Evolutionary conservation across 1,140 invertebrate species (phyloP), one percentile per base, ranked within the genome.

Genomic region (Brachionus rotundiformis): DNA sequence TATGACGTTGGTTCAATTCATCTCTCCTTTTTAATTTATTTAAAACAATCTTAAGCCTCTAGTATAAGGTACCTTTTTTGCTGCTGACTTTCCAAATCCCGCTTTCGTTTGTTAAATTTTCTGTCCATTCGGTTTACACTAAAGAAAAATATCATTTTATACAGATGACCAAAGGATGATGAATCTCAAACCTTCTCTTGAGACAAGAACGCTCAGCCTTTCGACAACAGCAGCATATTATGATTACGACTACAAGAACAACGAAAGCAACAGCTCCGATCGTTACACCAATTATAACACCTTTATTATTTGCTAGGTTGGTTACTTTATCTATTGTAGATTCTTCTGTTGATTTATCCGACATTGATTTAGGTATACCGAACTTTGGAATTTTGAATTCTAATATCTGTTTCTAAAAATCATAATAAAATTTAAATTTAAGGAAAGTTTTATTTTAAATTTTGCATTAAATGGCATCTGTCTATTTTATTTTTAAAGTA

Each of bases 171-270:
- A n/a, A n/a, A n/a, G n/a, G n/a, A n/a, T n/a, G n/a, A n/a, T n/a
- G n/a, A n/a, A n/a, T n/a, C n/a, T n/a, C n/a, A n/a, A n/a, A 73
- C 68, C 68, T 73, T 73, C 68, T 73, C 41, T 73, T 73, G 0
- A 73, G 39, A 29, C 68, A 73, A 10, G 76, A 79, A 36, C 76
- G 29, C 41, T 79, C 76, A 8, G 76, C 76, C 59, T 79, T 79
- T 23, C 76, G 19, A 27, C 76, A 79, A 39, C 76, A 79, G 31
- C 47, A 59, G 41, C 47, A 79, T 39, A 79, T 63, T 59, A 79
- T 6, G 36, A 79, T 41, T 11, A 79, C 25, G 23, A 79, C 11
- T 13, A 79, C 54, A 31, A 79, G n/a, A 23, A 79, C 16, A 1
- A 61, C 31, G 4, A 79, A 41, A 27, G 29, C 29, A 33, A 41